Evolutionary conservation across 2,888 invertebrate genomes (phyloP), one percentile per base, ranked within the genome.

Genomic region (Phragmatobia fuliginosa): DNA sequence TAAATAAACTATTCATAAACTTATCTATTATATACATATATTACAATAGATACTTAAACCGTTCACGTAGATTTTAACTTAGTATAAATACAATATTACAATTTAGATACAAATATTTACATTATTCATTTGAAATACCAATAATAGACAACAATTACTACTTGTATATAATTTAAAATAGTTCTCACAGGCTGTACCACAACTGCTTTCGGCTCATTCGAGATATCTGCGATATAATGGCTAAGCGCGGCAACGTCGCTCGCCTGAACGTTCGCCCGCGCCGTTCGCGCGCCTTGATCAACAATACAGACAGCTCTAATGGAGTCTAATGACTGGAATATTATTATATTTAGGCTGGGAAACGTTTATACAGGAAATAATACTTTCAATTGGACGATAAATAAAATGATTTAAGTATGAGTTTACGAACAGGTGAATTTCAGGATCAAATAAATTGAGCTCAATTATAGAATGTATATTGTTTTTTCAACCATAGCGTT

Each of bases 201-300:
- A 49, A 25, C 25, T 36, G 6, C 36, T 16, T 36, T 6, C 36
- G 38, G 18, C 38, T 38, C 10, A 28, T 62, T 38, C 64, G 56
- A 68, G 73, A 69, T 73, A 73, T 66, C 36, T 72, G 72, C 74
- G 73, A 64, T 63, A 62, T 32, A 63, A 31, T 65, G 31, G 72
- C 69, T 73, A 72, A 74, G 62, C 78, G 78, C 79, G 85, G 83
- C 85, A 85, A 80, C 84, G 81, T 81, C 82, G 25, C 62, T 81
- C 82, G 16, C 64, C 14, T 28, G 6, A 56, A 69, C 72, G 62
- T 62, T 56, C 33, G 56, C 59, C 81, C 84, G 85, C 84, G 70
- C 71, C 73, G 69, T 41, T 83, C 80, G 74, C 75, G 73, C 76
- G 77, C 71, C 65, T 71, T 61, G 56, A 59, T 33, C 49, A 45